Conservation (phyloP, 2,888 invertebrate species). For the Sphinx pinastri region DNA sequence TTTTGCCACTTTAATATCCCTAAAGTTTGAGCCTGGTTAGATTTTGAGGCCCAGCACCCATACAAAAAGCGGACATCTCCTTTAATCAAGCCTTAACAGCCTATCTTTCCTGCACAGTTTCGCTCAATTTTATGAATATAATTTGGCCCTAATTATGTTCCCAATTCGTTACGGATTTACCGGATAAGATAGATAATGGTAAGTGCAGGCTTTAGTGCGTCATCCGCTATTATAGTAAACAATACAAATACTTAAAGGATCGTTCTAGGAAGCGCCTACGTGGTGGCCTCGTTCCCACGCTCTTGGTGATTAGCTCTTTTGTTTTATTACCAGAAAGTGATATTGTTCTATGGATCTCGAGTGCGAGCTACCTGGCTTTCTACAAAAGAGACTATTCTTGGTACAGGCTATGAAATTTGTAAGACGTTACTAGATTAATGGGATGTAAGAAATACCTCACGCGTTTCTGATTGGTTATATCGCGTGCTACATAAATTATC, state of each 20-base stretch:
- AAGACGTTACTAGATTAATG: no score
- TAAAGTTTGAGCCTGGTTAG: no score
- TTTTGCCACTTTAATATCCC: no score
- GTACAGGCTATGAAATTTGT: background rate
- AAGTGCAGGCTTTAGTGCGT: background rate
- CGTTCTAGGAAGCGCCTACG: conserved; percentile 5
- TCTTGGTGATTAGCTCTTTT: conserved; percentile 4
- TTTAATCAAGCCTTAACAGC: conserved; percentile 8
- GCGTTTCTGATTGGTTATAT: no score
- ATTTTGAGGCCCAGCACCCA: no score
- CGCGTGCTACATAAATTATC: no score
- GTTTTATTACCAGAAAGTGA: conserved; percentile 7
- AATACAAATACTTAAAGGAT: conserved; percentile 9
- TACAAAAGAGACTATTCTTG: background rate
- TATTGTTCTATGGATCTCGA: conserved; percentile 5
- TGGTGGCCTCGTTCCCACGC: conserved; percentile 24
- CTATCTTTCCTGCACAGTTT: no score
- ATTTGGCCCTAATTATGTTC: background rate
- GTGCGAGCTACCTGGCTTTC: conserved; percentile 5
- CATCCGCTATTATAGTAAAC: conserved; percentile 9
- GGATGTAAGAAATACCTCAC: no score
- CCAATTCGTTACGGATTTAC: background rate
- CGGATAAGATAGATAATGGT: background rate
- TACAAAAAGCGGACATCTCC: no score
- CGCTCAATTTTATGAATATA: background rate